phyloP scores from a whole-genome alignment of 2,113 vertebrate genomes.

The Planiliza haematocheilus region DNA sequence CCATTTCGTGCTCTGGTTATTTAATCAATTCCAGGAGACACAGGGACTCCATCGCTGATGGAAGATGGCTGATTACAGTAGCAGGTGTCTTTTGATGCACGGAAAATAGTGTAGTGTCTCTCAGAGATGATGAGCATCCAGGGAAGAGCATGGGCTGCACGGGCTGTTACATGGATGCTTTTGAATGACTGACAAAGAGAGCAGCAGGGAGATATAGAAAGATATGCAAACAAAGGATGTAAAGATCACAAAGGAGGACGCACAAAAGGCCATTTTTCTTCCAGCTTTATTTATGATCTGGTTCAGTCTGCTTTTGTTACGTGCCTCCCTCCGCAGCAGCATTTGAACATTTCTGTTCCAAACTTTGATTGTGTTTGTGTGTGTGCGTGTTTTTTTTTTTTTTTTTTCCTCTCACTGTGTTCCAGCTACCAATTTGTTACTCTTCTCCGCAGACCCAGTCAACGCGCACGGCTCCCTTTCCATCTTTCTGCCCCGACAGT shows the following conservation, averaged over 20 bases:
- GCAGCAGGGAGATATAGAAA: slow-evolving; percentile 11
- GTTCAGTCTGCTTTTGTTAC: slow-evolving; percentile 45
- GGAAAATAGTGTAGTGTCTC: slow-evolving; percentile 55
- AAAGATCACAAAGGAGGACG: slow-evolving; percentile 18
- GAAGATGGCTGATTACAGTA: slow-evolving; percentile 61
- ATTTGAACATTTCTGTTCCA: slow-evolving; percentile 41
- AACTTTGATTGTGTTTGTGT: slow-evolving; percentile 23
- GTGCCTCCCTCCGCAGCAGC: slow-evolving; percentile 30
- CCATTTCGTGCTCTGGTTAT: slow-evolving; percentile 63
- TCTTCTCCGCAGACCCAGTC: slow-evolving; percentile 39
- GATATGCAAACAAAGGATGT: slow-evolving; percentile 30
- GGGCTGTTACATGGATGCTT: slow-evolving; percentile 32
- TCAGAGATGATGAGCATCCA: slow-evolving; percentile 58
- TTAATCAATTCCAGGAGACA: slow-evolving; percentile 64
- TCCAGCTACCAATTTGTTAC: slow-evolving; percentile 61
- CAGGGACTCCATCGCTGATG: slow-evolving; percentile 48
- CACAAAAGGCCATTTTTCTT: slow-evolving; percentile 30
- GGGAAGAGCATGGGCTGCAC: slow-evolving; percentile 12
- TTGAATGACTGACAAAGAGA: slow-evolving; percentile 21
- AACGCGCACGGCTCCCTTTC: slow-evolving; percentile 23
- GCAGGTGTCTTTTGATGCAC: slow-evolving; percentile 63
- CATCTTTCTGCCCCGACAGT: slow-evolving; percentile 55
- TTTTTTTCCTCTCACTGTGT: background rate
- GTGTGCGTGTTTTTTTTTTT: background rate
- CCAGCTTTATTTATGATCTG: background rate